phyloP scores from a whole-genome alignment of 2,113 vertebrate genomes.

The Zapornia atra region DNA sequence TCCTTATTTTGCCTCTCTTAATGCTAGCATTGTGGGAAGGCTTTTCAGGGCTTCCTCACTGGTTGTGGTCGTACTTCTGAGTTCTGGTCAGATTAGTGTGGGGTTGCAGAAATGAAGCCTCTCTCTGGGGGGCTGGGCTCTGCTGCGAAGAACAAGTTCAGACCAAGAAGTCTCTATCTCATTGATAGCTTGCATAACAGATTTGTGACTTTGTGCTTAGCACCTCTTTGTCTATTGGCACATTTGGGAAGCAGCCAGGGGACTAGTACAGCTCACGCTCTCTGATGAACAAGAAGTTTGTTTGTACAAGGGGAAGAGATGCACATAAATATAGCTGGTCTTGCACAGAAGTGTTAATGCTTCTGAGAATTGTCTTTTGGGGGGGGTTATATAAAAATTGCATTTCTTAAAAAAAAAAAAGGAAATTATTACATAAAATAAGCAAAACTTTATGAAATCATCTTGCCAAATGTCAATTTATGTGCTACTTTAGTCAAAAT shows the following conservation, averaged over 20 bases:
- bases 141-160: background rate
- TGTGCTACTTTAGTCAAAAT: background rate
- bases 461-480: background rate
- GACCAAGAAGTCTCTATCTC: background rate
- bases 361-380: background rate
- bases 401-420: background rate
- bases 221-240: background rate
- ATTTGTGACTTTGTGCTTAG: background rate
- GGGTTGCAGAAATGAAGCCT: background rate
- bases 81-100: background rate
- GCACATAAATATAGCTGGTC: background rate
- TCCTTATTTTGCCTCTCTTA: background rate
- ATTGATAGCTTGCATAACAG: background rate
- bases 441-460: background rate
- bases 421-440: background rate
- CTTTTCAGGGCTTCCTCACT: background rate
- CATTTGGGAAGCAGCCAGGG: background rate
- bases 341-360: background rate
- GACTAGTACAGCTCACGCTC: background rate
- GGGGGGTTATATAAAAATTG: background rate
- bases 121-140: background rate
- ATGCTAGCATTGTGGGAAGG: background rate
- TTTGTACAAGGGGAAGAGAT: background rate
- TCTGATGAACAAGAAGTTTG: background rate
- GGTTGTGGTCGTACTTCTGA: background rate